phyloP scores from a whole-genome alignment of 2,888 invertebrate species.

The Chromoteleia sp. region DNA sequence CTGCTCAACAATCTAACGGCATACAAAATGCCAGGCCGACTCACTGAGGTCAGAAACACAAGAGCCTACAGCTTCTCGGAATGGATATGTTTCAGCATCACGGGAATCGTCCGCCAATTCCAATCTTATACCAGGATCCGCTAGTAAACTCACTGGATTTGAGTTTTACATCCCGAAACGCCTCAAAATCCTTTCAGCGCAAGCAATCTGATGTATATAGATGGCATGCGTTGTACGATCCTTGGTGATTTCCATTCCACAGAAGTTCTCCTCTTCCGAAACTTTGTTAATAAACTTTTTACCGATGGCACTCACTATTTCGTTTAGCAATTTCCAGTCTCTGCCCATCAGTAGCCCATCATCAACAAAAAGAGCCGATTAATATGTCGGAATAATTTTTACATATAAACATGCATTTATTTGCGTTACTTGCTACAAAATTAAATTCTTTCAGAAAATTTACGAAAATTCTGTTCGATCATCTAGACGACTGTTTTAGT shows the following conservation, averaged over 20 bases:
- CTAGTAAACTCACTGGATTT: conserved; percentile 60
- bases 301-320: conserved; percentile 29
- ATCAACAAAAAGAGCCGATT: conserved; percentile 69
- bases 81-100: conserved; percentile 10
- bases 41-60: conserved; percentile 54
- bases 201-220: conserved; percentile 67
- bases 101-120: background rate
- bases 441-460: conserved; percentile 68
- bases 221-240: conserved; percentile 24
- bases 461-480: conserved; percentile 74
- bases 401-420: conserved; percentile 72
- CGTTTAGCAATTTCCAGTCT: conserved; percentile 31
- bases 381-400: conserved; percentile 23
- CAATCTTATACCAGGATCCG: conserved; percentile 50
- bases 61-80: conserved; percentile 61
- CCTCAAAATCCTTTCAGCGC: conserved; percentile 56
- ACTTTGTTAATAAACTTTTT: conserved; percentile 49
- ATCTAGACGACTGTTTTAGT: conserved; percentile 75
- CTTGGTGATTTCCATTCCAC: conserved; percentile 68
- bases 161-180: conserved; percentile 57
- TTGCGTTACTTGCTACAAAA: conserved; percentile 69
- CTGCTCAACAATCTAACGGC: conserved; percentile 58
- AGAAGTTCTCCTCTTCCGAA: conserved; percentile 52
- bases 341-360: conserved; percentile 68
- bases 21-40: conserved; percentile 66